Percentiles rank a stretch among this genome's conserved stretches.
These are phyloP conservation scores for Epinephelus cyanopodus DNA, from an alignment of 2,113 vertebrate genomes.

Conservation along the genomic window DNA sequence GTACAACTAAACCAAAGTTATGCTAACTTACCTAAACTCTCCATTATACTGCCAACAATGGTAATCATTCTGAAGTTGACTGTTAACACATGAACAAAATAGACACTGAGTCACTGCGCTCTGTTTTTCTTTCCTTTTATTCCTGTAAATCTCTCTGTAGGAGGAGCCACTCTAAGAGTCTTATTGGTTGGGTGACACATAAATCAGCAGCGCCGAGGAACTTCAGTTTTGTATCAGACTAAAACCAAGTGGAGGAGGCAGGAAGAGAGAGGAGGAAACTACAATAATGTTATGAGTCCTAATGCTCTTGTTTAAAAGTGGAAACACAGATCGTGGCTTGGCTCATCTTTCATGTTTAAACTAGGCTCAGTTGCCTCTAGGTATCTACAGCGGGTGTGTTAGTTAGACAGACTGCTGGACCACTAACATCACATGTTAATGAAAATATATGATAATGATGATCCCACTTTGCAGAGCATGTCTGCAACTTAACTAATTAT, in stretches of 20 bases:
- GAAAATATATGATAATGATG: no score
- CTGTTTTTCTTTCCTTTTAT: not conserved
- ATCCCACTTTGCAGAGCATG: not conserved
- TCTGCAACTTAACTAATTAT: not conserved
- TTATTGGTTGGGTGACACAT: constrained; percentile 12
- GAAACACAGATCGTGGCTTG: not conserved
- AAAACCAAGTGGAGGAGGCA: constrained; percentile 1
- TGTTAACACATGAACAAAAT: not conserved
- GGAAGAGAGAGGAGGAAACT: not conserved
- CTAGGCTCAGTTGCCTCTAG: not conserved
- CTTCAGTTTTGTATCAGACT: not conserved
- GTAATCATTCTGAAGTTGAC: not conserved
- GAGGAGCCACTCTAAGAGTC: not conserved
- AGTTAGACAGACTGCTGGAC: not conserved
- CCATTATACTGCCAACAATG: not conserved
- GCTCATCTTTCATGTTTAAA: not conserved
- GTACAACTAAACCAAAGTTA: no score
- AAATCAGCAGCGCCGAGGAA: not conserved
- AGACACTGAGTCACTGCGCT: not conserved
- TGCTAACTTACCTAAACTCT: no score
- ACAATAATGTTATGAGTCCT: not conserved
- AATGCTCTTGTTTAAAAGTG: constrained; percentile 25
- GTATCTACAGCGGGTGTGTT: not conserved
- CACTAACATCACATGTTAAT: not conserved
- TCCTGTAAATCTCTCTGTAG: not conserved